A percentile compares a stretch with the other conserved stretches of the same genome.
Evolutionary conservation across 2,113 vertebrate species (phyloP).

Genomic region (Sphyrna mokarran): DNA sequence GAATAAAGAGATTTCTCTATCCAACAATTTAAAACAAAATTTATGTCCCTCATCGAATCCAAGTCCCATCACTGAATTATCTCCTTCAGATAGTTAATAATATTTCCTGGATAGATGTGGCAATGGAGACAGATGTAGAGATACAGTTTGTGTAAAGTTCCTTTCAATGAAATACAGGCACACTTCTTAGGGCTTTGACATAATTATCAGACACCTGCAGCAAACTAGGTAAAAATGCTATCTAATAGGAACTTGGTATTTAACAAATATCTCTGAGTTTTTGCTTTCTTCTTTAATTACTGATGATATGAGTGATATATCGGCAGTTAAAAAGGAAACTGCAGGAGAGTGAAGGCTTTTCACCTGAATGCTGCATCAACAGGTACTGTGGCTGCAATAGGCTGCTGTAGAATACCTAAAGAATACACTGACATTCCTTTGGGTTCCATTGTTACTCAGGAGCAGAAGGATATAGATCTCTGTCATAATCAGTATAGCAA

Average conservation of each 20-base stretch:
- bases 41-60: background rate
- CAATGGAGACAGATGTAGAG: background rate
- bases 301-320: background rate
- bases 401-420: background rate
- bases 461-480: background rate
- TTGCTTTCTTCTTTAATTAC: background rate
- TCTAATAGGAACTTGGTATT: background rate
- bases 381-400: background rate
- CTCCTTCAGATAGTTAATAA: background rate
- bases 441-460: background rate
- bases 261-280: background rate
- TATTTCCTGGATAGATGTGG: background rate
- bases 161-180: background rate
- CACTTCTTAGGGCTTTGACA: background rate
- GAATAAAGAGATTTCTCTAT: background rate
- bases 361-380: background rate
- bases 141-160: background rate
- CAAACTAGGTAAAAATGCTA: background rate
- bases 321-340: background rate
- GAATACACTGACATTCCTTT: background rate
- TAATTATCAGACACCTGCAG: background rate
- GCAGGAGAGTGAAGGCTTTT: background rate
- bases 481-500: background rate
- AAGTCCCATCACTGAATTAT: background rate
- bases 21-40: background rate